Evolutionary conservation across 1,140 invertebrate genomes (phyloP).

Genomic region (Hestina assimilis): DNA sequence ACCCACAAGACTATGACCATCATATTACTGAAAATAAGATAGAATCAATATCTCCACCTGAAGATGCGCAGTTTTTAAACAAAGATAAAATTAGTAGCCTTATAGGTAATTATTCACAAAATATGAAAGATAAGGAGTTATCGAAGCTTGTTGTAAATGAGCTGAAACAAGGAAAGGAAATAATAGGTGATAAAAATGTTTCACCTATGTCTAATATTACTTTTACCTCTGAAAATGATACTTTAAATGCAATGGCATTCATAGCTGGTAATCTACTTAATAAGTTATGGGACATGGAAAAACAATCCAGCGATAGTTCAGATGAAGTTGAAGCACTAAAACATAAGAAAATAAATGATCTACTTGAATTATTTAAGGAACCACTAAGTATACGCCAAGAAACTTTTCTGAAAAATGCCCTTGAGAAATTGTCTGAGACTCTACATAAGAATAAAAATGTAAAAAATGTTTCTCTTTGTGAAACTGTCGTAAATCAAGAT

Average conservation of each 20-base stretch:
- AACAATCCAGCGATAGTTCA: constrained; percentile 41
- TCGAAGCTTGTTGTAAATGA: constrained; percentile 65
- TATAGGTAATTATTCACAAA: constrained; percentile 51
- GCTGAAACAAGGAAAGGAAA: constrained; percentile 52
- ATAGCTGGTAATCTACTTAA: constrained; percentile 68
- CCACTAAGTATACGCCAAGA: constrained; percentile 63
- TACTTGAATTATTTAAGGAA: constrained; percentile 65
- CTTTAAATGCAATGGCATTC: constrained; percentile 61
- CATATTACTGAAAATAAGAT: constrained; percentile 63
- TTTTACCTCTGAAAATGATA: constrained; percentile 70
- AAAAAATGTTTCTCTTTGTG: constrained; percentile 54
- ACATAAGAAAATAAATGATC: constrained; percentile 63
- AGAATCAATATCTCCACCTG: constrained; percentile 33
- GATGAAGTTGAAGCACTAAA: constrained; percentile 56
- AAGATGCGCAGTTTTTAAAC: constrained; percentile 27
- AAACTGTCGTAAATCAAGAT: constrained; percentile 38
- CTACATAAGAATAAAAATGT: constrained; percentile 49
- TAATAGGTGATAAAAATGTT: constrained; percentile 52
- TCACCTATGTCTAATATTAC: constrained; percentile 60
- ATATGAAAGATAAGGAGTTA: constrained; percentile 50
- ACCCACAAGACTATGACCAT: constrained; percentile 43
- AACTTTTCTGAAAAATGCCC: constrained; percentile 58
- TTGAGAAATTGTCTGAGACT: constrained; percentile 51
- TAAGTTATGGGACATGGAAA: constrained; percentile 68
- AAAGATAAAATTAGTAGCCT: constrained; percentile 39